These are phyloP conservation scores for Amblyraja radiata DNA, from an alignment of 2,797 vertebrate genomes.

Conservation along the genomic window DNA sequence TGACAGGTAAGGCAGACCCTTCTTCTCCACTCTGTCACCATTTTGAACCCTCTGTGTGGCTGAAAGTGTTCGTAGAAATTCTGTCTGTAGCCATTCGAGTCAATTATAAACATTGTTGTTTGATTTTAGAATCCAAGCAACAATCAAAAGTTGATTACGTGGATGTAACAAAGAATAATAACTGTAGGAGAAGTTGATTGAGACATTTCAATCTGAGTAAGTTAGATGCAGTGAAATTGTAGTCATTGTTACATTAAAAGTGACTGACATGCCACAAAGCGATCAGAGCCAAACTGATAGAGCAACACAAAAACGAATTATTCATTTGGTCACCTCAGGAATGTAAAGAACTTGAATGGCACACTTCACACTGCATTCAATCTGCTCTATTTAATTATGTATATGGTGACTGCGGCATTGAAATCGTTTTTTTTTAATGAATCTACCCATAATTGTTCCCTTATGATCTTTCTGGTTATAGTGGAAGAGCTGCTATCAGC, in stretches of 20 bases:
- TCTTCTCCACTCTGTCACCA: background rate
- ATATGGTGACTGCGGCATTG: background rate
- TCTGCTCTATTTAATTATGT: background rate
- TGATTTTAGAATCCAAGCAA: background rate
- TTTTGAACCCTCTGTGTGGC: background rate
- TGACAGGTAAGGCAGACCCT: too few species aligned
- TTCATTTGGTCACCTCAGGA: background rate
- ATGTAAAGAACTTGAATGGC: background rate
- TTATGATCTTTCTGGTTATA: background rate
- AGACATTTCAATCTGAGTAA: background rate
- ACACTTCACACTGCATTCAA: background rate
- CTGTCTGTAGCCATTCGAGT: background rate
- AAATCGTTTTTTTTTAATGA: too few species aligned
- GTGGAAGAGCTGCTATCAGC: background rate
- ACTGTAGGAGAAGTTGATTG: conserved; percentile 13
- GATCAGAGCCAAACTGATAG: background rate
- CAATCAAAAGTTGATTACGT: conserved; percentile 16
- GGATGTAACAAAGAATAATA: background rate
- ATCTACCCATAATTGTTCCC: too few species aligned
- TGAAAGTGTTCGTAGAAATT: background rate
- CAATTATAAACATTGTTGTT: background rate
- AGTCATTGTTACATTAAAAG: background rate
- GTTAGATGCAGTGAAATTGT: background rate
- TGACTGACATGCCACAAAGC: background rate
- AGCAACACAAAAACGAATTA: background rate